These are phyloP conservation scores for Agapostemon virescens DNA, from an alignment of 2,888 invertebrate species.

Conservation along the genomic window DNA sequence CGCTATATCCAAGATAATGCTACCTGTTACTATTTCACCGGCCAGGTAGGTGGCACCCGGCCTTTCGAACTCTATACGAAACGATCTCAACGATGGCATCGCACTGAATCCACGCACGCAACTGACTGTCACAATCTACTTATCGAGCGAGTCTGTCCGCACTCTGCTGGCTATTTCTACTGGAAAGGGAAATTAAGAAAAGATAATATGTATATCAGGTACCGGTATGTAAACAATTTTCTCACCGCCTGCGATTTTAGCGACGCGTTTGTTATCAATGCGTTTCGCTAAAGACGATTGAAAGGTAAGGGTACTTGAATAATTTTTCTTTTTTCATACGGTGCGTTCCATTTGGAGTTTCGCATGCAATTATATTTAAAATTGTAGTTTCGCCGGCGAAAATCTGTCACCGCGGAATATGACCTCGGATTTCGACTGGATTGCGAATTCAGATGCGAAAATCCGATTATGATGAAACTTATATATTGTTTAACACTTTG, in stretches of 20 bases:
- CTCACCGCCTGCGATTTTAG: not conserved
- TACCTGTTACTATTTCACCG: constrained; percentile 65
- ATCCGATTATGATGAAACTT: too few relatives aligned
- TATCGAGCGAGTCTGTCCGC: constrained; percentile 4
- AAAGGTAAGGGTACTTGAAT: too few relatives aligned
- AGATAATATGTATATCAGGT: not conserved
- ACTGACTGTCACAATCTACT: not conserved
- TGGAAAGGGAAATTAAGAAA: not conserved
- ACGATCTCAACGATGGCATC: constrained; percentile 61
- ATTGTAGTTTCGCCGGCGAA: too few relatives aligned
- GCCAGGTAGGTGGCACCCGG: constrained; percentile 51
- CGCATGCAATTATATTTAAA: too few relatives aligned
- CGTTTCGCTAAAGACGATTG: too few relatives aligned
- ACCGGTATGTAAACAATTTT: not conserved
- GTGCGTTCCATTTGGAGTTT: too few relatives aligned
- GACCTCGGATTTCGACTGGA: too few relatives aligned
- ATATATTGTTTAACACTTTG: too few relatives aligned
- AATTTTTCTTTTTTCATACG: too few relatives aligned
- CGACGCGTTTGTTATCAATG: too few relatives aligned
- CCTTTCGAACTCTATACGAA: constrained; percentile 58
- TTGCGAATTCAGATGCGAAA: too few relatives aligned
- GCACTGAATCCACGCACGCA: not conserved
- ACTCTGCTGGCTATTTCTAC: not conserved
- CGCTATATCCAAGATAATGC: constrained; percentile 49
- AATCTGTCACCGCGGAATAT: too few relatives aligned